Conservation (phyloP, 1,140 invertebrate genomes). For the Drosophila carrolli region DNA sequence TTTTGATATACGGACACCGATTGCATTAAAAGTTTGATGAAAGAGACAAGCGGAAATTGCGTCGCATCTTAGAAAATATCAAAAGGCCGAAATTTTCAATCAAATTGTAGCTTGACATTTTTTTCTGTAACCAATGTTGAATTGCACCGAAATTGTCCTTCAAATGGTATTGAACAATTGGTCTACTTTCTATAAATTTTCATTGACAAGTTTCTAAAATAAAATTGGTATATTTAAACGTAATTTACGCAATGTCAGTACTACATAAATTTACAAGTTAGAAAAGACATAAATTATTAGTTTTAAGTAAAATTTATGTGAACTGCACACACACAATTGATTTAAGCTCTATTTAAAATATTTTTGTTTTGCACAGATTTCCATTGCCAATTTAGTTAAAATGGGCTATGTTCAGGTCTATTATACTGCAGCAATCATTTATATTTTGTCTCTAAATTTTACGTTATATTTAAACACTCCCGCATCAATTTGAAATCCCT, state of each 20-base stretch:
- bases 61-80: constrained; percentile 29
- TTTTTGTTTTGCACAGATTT: not conserved
- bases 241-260: no score
- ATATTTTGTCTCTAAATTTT: not conserved
- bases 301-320: no score
- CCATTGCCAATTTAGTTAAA: not conserved
- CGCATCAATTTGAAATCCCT: constrained; percentile 10
- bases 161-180: constrained; percentile 32
- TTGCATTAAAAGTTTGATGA: constrained; percentile 21
- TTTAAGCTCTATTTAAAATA: not conserved
- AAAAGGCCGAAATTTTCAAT: not conserved
- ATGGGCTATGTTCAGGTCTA: not conserved
- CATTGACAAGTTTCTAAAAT: constrained; percentile 13
- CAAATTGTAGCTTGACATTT: constrained; percentile 21
- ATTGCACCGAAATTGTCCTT: constrained; percentile 14
- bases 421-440: not conserved
- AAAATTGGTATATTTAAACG: not conserved
- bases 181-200: constrained; percentile 14
- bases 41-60: constrained; percentile 35
- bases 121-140: not conserved
- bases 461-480: not conserved
- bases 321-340: no score
- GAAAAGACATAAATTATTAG: no score
- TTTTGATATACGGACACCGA: constrained; percentile 24
- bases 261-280: no score